These are phyloP conservation scores for Anastatus disparis DNA, from an alignment of 1,140 invertebrate species.

Conservation along the genomic window DNA sequence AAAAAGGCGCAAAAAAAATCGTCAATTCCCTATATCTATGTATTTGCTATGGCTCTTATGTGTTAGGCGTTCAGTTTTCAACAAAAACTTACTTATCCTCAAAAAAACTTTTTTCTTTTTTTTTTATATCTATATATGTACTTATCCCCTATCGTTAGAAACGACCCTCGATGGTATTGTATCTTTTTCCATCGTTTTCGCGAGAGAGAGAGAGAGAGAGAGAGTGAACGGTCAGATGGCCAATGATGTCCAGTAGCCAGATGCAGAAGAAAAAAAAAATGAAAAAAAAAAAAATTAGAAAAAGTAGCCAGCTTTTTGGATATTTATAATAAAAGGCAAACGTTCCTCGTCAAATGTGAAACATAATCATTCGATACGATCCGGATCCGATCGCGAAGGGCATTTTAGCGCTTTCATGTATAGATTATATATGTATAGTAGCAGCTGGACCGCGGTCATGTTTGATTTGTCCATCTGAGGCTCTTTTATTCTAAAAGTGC, in stretches of 20 bases:
- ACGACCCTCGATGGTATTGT: no score
- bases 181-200: neutral
- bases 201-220: no score
- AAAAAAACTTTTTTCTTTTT: constrained; percentile 4
- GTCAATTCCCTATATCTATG: neutral
- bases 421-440: no score
- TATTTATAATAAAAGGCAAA: constrained; percentile 17
- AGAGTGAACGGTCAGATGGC: constrained; percentile 30
- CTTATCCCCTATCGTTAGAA: no score
- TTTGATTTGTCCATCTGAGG: constrained; percentile 36
- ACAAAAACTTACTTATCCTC: constrained; percentile 20
- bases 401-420: neutral
- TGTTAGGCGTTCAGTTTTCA: no score
- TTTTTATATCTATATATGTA: no score
- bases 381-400: constrained; percentile 13
- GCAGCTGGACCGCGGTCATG: constrained; percentile 29
- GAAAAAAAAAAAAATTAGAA: neutral
- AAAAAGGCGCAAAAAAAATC: neutral
- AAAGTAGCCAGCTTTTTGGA: constrained; percentile 10
- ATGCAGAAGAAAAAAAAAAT: constrained; percentile 13
- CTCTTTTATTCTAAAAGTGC: no score
- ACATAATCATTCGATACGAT: constrained; percentile 36
- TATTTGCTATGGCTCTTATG: neutral
- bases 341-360: constrained; percentile 1
- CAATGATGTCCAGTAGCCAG: constrained; percentile 23